Conservation (phyloP, 2,888 invertebrate species). For the Plagiodera versicolora region DNA sequence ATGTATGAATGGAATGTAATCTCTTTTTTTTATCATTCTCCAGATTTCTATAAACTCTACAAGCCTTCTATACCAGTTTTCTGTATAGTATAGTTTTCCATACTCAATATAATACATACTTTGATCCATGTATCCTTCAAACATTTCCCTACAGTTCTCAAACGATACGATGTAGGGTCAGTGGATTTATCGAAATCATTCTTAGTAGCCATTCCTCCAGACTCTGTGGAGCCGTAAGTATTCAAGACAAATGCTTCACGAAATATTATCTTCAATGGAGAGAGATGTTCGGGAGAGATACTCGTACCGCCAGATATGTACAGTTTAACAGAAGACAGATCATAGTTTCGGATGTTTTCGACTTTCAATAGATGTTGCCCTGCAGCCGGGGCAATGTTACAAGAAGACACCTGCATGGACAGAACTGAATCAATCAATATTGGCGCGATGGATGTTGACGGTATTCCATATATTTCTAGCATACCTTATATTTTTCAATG, state of each 20-base stretch:
- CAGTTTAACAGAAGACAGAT: neutral
- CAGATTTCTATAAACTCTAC: too few species aligned
- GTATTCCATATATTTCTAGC: too few species aligned
- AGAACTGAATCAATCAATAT: too few species aligned
- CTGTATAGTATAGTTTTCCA: too few species aligned
- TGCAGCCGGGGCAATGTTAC: slow-evolving; percentile 3
- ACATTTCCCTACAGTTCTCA: slow-evolving; percentile 22
- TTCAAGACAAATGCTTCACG: slow-evolving; percentile 48
- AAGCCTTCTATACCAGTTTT: neutral
- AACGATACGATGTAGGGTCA: slow-evolving; percentile 2
- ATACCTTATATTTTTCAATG: slow-evolving; percentile 39
- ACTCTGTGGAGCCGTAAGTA: slow-evolving; percentile 54
- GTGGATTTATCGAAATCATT: slow-evolving; percentile 19
- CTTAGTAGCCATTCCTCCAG: slow-evolving; percentile 38
- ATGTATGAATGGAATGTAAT: too few species aligned
- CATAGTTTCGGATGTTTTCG: neutral
- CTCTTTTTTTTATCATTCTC: too few species aligned
- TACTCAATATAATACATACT: slow-evolving; percentile 13
- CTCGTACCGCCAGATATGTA: slow-evolving; percentile 35
- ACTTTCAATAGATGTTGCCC: neutral
- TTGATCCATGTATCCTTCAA: slow-evolving; percentile 15
- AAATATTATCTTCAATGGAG: slow-evolving; percentile 35
- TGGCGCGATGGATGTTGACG: too few species aligned
- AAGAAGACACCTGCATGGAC: slow-evolving; percentile 9
- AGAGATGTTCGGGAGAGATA: slow-evolving; percentile 28